Evolutionary conservation across 2,113 vertebrate genomes (phyloP), one percentile per base, ranked within the genome.

Genomic region (Archocentrus centrarchus): DNA sequence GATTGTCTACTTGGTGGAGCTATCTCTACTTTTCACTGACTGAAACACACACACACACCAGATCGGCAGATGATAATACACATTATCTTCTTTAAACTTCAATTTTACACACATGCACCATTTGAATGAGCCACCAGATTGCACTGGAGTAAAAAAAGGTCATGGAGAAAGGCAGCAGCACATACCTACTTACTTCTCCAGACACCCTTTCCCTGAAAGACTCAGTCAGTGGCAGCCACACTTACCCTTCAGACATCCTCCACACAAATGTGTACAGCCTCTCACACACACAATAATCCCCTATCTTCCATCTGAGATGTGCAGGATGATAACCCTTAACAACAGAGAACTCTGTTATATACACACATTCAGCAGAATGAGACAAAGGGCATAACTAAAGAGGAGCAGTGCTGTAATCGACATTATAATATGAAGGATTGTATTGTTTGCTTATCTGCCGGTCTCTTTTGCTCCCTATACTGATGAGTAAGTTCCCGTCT

Each of bases 221-320:
- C 35, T 75, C 24, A 20, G 73, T 77, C 30, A 14, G 61, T 80
- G 32, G 24, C 59, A 41, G 59, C 61, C 61, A 73, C 3, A 20
- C 1, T 1, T 85, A 88, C 53, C 91, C 86, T 91, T 90, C 88
- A 92, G 47, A 85, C 75, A 84, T 80, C 90, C 86, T 91, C 80
- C 61, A 80, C 59, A 85, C 75, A 60, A 66, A 68, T 78, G 35
- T 58, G n/a, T 57, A 64, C 39, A 41, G 50, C 57, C 24, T 11
- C 37, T 47, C n/a, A 27, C 58, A 50, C 68, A 41, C 58, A 77
- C 20, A 70, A 58, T 22, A 44, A 63, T 84, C 63, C 39, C 59
- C 50, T 41, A 50, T 86, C 82, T 80, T 79, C 50, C 37, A 59
- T 82, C 77, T 66, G 14, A 83, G 77, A 83, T 18, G 3, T 8